These are phyloP conservation scores for Ptychoptera contaminata DNA, from an alignment of 2,888 invertebrate genomes.

Conservation along the genomic window DNA sequence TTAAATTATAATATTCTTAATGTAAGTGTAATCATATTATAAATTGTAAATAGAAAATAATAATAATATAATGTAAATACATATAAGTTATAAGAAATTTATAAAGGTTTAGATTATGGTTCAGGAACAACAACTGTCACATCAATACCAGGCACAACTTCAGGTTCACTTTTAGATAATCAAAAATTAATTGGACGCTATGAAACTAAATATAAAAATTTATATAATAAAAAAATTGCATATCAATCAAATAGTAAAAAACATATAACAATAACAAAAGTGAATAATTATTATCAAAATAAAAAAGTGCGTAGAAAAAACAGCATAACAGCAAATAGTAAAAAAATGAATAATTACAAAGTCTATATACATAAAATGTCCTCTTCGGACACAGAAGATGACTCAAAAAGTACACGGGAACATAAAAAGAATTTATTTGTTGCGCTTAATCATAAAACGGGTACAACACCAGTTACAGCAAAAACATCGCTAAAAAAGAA, in stretches of 20 bases:
- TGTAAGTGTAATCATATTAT: no score
- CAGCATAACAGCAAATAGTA: background rate
- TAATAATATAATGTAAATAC: background rate
- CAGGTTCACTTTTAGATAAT: no score
- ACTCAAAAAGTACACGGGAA: background rate
- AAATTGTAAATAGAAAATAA: no score
- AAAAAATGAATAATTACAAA: background rate
- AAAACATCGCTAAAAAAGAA: background rate
- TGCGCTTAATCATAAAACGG: background rate
- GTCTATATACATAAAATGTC: no score
- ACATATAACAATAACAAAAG: no score
- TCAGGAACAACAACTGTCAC: background rate
- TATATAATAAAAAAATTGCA: no score
- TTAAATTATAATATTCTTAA: no score
- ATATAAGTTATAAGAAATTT: background rate
- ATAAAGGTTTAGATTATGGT: slow-evolving; percentile 1
- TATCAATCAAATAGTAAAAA: no score
- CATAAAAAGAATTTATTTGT: background rate
- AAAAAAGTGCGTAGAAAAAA: background rate
- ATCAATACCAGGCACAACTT: no score
- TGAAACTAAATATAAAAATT: no score
- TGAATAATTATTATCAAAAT: no score
- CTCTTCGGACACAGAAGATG: background rate
- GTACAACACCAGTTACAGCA: background rate
- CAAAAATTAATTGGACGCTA: no score